These are phyloP conservation scores for Ataeniobius toweri DNA, from an alignment of 2,797 vertebrate species.

Conservation along the genomic window DNA sequence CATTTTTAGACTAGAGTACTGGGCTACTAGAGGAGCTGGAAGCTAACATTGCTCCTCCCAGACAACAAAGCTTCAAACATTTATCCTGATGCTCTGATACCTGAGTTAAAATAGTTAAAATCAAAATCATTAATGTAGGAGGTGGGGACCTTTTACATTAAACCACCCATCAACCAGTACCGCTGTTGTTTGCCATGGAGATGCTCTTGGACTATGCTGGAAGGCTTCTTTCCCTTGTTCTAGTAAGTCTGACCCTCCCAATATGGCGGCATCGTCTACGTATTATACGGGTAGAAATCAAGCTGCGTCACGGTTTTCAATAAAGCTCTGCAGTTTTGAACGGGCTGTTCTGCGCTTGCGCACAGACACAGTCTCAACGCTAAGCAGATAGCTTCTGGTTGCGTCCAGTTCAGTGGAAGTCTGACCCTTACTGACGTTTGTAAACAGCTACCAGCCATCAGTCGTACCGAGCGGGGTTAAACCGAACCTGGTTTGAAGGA, in stretches of 20 bases:
- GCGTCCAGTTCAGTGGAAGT: neutral
- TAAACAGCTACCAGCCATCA: constrained; percentile 15
- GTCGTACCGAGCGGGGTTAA: constrained; percentile 18
- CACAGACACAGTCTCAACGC: constrained; percentile 18
- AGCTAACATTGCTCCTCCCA: no score
- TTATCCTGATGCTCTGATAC: no score
- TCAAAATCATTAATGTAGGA: no score
- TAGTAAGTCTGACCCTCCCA: neutral
- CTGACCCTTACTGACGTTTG: constrained; percentile 4
- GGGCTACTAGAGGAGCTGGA: no score
- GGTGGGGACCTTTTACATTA: no score
- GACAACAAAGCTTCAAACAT: no score
- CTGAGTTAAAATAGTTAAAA: no score
- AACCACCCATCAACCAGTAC: no score
- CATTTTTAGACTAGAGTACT: no score
- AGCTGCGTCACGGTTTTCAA: constrained; percentile 34
- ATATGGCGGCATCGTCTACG: neutral
- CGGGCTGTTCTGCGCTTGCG: constrained; percentile 46
- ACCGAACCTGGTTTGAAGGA: constrained; percentile 54
- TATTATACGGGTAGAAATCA: neutral
- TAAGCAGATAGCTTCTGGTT: constrained; percentile 20
- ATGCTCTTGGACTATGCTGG: no score
- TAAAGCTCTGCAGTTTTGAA: constrained; percentile 62
- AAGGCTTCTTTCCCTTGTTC: neutral
- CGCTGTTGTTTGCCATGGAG: no score